phyloP scores from a whole-genome alignment of 2,797 vertebrate genomes.

The Helostoma temminkii region DNA sequence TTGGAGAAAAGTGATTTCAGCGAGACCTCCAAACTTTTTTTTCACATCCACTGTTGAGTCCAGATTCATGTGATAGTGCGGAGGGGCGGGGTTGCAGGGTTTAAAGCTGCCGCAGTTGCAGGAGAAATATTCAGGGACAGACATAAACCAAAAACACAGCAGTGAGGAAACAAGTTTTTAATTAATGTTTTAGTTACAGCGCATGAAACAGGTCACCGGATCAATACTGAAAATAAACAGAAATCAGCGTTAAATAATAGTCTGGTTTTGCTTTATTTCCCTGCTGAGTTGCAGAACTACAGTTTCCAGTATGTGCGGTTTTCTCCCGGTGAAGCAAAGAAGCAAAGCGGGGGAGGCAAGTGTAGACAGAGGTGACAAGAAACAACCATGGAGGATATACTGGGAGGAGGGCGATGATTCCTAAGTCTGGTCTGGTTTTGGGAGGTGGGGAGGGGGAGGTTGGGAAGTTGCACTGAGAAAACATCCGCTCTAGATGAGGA shows the following conservation, averaged over 20 bases:
- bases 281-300: neutral
- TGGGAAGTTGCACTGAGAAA: slow-evolving; percentile 77
- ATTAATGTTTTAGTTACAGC: neutral
- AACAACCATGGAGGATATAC: neutral
- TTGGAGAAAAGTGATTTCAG: slow-evolving; percentile 52
- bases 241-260: neutral
- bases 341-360: slow-evolving; percentile 4
- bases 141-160: slow-evolving; percentile 25
- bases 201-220: neutral
- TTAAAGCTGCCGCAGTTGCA: slow-evolving; percentile 82
- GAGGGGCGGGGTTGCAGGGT: slow-evolving; percentile 79
- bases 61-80: slow-evolving; percentile 82
- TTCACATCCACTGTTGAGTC: slow-evolving; percentile 72
- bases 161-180: neutral
- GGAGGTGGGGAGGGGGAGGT: slow-evolving; percentile 34
- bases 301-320: slow-evolving; percentile 20
- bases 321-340: slow-evolving; percentile 1
- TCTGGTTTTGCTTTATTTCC: neutral
- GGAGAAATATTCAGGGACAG: slow-evolving; percentile 46
- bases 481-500: slow-evolving; percentile 80
- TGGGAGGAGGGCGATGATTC: neutral
- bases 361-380: slow-evolving; percentile 7
- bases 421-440: slow-evolving; percentile 19
- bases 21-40: slow-evolving; percentile 75
- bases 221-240: rapidly evolving